These are phyloP conservation scores for Cryptotermes secundus DNA, from an alignment of 1,140 invertebrate genomes.

Conservation along the genomic window DNA sequence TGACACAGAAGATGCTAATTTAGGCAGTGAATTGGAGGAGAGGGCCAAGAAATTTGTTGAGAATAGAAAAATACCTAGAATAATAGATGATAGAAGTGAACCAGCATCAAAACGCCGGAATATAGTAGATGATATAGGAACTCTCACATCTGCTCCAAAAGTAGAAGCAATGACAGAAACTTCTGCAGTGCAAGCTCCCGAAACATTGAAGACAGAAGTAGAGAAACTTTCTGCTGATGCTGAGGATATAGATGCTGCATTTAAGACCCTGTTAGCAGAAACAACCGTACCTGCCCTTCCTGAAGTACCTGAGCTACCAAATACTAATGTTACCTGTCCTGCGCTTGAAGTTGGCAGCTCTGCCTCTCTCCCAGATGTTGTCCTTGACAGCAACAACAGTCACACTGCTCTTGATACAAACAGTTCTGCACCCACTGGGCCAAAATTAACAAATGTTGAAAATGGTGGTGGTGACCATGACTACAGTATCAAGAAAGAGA, in stretches of 20 bases:
- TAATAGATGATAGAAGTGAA: conserved; percentile 38
- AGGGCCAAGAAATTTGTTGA: conserved; percentile 33
- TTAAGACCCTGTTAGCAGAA: conserved; percentile 56
- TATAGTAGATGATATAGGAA: not conserved
- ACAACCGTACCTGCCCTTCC: conserved; percentile 56
- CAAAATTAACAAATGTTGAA: not conserved
- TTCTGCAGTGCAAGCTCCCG: not conserved
- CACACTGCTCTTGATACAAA: not conserved
- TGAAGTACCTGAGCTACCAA: conserved; percentile 30
- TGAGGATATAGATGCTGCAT: conserved; percentile 53
- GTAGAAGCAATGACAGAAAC: not conserved
- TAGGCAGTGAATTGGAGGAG: conserved; percentile 28
- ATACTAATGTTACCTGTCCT: not conserved
- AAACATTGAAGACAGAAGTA: not conserved
- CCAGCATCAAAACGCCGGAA: not conserved
- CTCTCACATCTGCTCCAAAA: not conserved
- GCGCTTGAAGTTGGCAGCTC: not conserved
- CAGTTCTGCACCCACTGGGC: not conserved
- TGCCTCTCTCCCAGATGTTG: not conserved
- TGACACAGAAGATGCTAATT: conserved; percentile 52
- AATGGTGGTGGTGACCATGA: conserved; percentile 18
- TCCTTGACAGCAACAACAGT: conserved; percentile 3
- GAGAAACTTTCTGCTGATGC: conserved; percentile 42
- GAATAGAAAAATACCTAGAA: conserved; percentile 52
- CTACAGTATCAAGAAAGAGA: not conserved